Base-by-base conservation (phyloP, 2,113 vertebrate species). In the Amphilophus citrinellus region DNA sequence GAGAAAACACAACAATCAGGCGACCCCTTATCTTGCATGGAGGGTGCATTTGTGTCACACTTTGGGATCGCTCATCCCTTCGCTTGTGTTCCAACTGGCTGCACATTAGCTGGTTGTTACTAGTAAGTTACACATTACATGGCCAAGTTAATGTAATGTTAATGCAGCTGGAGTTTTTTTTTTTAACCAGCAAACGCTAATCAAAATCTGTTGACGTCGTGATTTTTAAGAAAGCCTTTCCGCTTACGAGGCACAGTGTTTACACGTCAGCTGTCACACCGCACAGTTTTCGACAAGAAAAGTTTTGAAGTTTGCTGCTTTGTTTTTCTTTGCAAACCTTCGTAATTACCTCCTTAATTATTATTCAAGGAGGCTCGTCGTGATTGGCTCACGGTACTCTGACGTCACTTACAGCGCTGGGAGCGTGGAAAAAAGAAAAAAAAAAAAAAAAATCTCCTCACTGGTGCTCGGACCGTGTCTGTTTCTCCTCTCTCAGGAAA, bases 51-150 rank as follows among this genome's bases (percentile, higher is more conserved):
- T 61, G 47, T 27, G 57, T 66, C 59, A 60, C 10, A 27, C 18
- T 84, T 62, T 61, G 42, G n/a, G 32, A 76, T 92, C 71, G 71
- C 42, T 88, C 61, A 83, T 84, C 91, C 53, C 17, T 73, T 73
- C 47, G 32, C 68, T 73, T 73, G 47, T 20, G 68, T 73, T 56
- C 17, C 32, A 80, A 63, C 47, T 44, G 50, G 73, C 68, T 86
- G 77, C 56, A 84, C 83, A 84, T 90, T 50, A 83, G 61, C 80
- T 50, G 47, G 32, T 75, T 76, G 77, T 87, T 85, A 77, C 77
- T 62, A 35, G 75, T 79, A 13, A 77, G 92, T 93, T 91, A 93
- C 82, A 87, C 82, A 94, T 92, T 91, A 81, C 61, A 89, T n/a
- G 15, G 39, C 24, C 71, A 61, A 6, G 86, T 91, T 86, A 87